Evolutionary conservation across 2,888 invertebrate genomes (phyloP), one percentile per base, ranked within the genome.

Genomic region (Trachelus tabidus): DNA sequence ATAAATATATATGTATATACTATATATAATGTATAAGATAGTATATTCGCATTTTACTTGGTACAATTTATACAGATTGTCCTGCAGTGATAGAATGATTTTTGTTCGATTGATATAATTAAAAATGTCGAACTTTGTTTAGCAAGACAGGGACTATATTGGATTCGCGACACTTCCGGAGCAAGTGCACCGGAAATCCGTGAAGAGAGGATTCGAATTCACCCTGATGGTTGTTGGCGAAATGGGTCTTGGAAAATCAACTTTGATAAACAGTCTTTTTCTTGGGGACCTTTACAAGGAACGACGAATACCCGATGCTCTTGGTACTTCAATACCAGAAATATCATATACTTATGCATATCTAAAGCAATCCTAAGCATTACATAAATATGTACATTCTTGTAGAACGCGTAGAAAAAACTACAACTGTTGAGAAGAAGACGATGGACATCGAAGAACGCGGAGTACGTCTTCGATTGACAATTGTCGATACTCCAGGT

Each of bases 201-300:
- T 98, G 76, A 98, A 98, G 92, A 94, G 97, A 87, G 98, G 98
- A 77, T 98, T 98, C 92, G 98, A 98, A 92, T 98, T 98, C 92
- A 98, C 98, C 0, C 93, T 98, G 83, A 98, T 98, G 98, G 98
- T 98, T 31, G 97, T 98, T 56, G 98, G 98, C 40, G 98, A 98
- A 92, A 96, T 96, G 0, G 98, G 98, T 0, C 93, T 98, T 75
- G 98, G 98, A 79, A 98, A 98, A 92, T 98, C 98, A 0, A 98
- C 98, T 0, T 94, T 98, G 76, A 96, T 98, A 91, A 98, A 98
- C 93, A 98, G 98, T 89, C 94, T 98, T 75, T 98, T 98, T 92
- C 94, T 98, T 83, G 97, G 97, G 78, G 98, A 98, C 91, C 94
- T 98, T 35, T 98, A 98, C 92, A 97, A 96, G 91, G 97, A 96